phyloP scores from a whole-genome alignment of 2,888 invertebrate species.

The Volucella inflata region DNA sequence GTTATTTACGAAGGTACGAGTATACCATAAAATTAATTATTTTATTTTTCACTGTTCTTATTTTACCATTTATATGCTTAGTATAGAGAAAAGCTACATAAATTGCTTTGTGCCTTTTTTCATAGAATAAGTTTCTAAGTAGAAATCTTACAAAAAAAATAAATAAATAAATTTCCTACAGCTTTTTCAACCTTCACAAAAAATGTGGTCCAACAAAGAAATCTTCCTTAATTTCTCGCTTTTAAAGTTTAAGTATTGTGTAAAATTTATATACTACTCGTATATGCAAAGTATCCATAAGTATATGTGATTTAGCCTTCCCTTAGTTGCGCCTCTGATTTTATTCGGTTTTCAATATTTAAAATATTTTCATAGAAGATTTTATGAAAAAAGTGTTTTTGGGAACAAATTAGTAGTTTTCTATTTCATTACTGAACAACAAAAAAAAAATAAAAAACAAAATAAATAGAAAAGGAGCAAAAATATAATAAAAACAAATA shows the following conservation, averaged over 20 bases:
- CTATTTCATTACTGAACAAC: conserved; percentile 62
- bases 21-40: too few relatives aligned
- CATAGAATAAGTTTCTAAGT: too few relatives aligned
- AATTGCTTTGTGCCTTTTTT: too few relatives aligned
- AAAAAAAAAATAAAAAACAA: background rate
- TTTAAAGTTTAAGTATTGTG: background rate
- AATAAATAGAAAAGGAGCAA: conserved; percentile 12
- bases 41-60: too few relatives aligned
- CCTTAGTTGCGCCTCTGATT: conserved; percentile 41
- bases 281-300: conserved; percentile 45
- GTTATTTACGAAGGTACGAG: too few relatives aligned
- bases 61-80: too few relatives aligned
- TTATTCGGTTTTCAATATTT: conserved; percentile 24
- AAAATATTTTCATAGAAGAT: conserved; percentile 58
- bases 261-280: conserved; percentile 40
- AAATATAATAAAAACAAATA: conserved; percentile 31
- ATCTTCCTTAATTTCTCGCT: too few relatives aligned
- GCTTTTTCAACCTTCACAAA: too few relatives aligned
- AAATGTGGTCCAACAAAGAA: too few relatives aligned
- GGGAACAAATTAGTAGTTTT: conserved; percentile 78
- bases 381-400: conserved; percentile 77
- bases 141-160: too few relatives aligned
- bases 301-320: conserved; percentile 75
- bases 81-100: too few relatives aligned
- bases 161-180: too few relatives aligned